Base-by-base conservation (phyloP, 2,113 vertebrate genomes). In the Labeo catla region DNA sequence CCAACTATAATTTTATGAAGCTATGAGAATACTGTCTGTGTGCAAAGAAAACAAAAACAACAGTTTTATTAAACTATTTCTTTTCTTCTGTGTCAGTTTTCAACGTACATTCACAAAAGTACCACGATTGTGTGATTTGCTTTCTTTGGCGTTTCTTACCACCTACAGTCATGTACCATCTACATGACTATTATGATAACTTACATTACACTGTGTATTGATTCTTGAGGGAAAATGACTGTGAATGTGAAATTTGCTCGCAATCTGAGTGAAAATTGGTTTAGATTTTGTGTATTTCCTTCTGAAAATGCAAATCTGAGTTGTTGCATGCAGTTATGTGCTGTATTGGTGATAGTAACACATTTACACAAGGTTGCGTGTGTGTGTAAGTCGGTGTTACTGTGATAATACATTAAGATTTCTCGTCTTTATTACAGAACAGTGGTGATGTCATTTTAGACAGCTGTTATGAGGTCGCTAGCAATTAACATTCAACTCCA, bases 401-500 rank as follows among this genome's bases (percentile, higher is more conserved):
- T 3, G 10, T 49, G 43, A 47, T n/a, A 74, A 21, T 47, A 23
- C 43, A n/a, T 47, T 74, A 13, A 21, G 11, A 23, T 23, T 6
- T 23, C 21, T 3, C 21, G 47, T 73, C 21, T 49, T 74, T 28
- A 49, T 28, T 15, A 76, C 6, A 76, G 6, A 49, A 39, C 80
- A 21, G 8, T 52, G 13, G 7, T n/a, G 10, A 36, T 82, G 23
- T 68, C 23, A 52, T 82, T 57, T 36, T 49, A 81, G 43, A 28
- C 39, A 59, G 61, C 15, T 52, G 63, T 83, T 50, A 70, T 70
- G 47, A 83, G 63, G 65, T 70, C 16, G 10, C 81, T 70, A 70
- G 23, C 28, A 89, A 87, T 89, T 89, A 87, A 87, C 79, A 84
- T 76, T 85, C 57, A 79, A 89, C 79, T 52, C 76, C 65, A 87